Conservation (phyloP, 92 coral and sea anemone species). For the Galaxea fascicularis region DNA sequence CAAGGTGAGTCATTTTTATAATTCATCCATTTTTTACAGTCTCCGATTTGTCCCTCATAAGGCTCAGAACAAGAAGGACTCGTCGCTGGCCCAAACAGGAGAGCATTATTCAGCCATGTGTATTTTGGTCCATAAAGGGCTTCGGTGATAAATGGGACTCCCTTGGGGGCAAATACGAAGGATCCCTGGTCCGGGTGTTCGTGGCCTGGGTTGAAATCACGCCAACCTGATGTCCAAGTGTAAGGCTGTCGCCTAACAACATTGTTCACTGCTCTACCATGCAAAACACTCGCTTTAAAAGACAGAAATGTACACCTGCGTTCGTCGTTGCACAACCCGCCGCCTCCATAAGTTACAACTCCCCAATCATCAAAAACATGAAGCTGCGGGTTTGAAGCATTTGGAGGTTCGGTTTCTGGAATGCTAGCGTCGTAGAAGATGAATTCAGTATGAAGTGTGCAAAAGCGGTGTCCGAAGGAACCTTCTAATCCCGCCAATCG, state of each 20-base stretch:
- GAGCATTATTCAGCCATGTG: conserved; percentile 91
- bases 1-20: conserved; percentile 48
- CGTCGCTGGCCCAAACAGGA: conserved; percentile 73
- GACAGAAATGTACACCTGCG: conserved; percentile 65
- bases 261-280: conserved; percentile 82
- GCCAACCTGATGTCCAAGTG: conserved; percentile 66
- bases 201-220: conserved; percentile 85
- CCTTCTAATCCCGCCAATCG: conserved; percentile 3
- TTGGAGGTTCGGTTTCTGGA: conserved; percentile 46
- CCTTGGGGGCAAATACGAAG: conserved; percentile 81
- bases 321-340: background rate
- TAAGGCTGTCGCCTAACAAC: conserved; percentile 63
- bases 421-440: conserved; percentile 74
- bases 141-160: conserved; percentile 85
- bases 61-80: conserved; percentile 43
- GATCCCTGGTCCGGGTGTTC: conserved; percentile 99
- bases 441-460: conserved; percentile 81
- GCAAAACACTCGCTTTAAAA: conserved; percentile 88
- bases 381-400: conserved; percentile 43
- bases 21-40: conserved; percentile 69
- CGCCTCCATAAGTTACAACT: conserved; percentile 77
- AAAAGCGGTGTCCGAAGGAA: conserved; percentile 38
- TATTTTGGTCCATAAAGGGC: conserved; percentile 90
- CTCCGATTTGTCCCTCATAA: conserved; percentile 86
- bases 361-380: conserved; percentile 97